Base-by-base conservation (phyloP, 2,113 vertebrate species). In the Mus musculus region DNA sequence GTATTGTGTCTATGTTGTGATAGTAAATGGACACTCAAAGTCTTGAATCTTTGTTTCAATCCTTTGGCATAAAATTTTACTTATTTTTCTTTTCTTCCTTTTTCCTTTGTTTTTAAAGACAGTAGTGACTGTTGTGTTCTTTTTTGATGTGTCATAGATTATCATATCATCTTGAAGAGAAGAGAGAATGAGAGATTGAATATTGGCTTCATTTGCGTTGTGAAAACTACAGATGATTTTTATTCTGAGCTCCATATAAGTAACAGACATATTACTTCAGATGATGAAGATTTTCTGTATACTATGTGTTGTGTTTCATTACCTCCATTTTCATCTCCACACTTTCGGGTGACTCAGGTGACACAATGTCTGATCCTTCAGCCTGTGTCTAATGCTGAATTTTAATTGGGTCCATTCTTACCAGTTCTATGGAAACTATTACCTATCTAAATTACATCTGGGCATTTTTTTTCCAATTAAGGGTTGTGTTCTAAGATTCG, bases 51-150 rank as follows among this genome's bases (percentile, higher is more conserved):
- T 52, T 17, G 10, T 52, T 78, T 78, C 5, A 8, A 33, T 77
- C 0, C 28, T 30, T 78, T 33, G 14, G 30, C 56, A 36, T 80
- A 7, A 36, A 54, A 52, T 17, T 52, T 78, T 78, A 52, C 46
- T 52, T 49, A 49, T 49, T 52, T 75, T 59, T 59, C 59, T 42
- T 73, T 17, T 69, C 19, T 16, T 30, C 17, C 13, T 30, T 67
- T 69, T 33, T 33, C 65, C 33, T 13, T 69, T 12, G 10, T 22
- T 75, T 59, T 81, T 12, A 56, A 81, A 36, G 17, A 56, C 24
- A 1, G 16, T 22, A 2, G 3, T 33, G 7, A 2, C 0, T 2
- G 33, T 54, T 54, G 5, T 16, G 14, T 17, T 36, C 5, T 81
- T 81, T 81, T 22, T n/a, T 10, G 36, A 56, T 80, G 16, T 56